Percentiles rank a stretch among this genome's conserved stretches.
Evolutionary conservation across 2,113 vertebrate genomes (phyloP).

Genomic region (Glaucomys volans): DNA sequence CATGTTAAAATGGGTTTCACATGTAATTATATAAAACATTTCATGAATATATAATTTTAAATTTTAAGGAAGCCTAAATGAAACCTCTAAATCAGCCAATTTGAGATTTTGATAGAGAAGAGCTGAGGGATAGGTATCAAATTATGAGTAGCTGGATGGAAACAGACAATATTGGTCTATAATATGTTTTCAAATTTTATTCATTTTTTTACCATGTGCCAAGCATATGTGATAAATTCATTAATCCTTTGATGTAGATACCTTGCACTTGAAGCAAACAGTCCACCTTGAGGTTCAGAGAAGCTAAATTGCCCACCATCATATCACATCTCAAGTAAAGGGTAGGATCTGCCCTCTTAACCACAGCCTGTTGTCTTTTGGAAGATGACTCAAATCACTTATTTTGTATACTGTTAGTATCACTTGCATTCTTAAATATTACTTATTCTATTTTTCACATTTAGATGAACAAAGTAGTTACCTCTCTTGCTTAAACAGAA

Average conservation of each 20-base stretch:
- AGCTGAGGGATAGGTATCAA: neutral
- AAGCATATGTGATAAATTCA: neutral
- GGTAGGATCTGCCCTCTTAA: neutral
- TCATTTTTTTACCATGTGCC: constrained; percentile 28
- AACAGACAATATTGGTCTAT: neutral
- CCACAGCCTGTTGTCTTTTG: neutral
- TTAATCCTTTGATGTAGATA: constrained; percentile 28
- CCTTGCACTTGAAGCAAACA: neutral
- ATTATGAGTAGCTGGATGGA: neutral
- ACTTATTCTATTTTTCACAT: constrained; percentile 33
- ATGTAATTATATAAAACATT: neutral
- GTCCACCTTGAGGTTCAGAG: neutral
- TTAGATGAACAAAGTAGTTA: constrained; percentile 59
- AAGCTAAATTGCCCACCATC: neutral
- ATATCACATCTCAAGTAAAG: neutral
- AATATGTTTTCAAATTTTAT: neutral
- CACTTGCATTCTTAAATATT: constrained; percentile 26
- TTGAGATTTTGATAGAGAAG: constrained; percentile 19
- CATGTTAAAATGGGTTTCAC: neutral
- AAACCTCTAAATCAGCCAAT: constrained; percentile 7
- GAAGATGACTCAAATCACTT: neutral
- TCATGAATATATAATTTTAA: neutral
- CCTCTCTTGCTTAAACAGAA: constrained; percentile 10
- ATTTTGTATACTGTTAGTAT: neutral
- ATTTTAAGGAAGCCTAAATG: neutral